phyloP scores from a whole-genome alignment of 2,888 invertebrate genomes.

The Acanthopleura granulata region DNA sequence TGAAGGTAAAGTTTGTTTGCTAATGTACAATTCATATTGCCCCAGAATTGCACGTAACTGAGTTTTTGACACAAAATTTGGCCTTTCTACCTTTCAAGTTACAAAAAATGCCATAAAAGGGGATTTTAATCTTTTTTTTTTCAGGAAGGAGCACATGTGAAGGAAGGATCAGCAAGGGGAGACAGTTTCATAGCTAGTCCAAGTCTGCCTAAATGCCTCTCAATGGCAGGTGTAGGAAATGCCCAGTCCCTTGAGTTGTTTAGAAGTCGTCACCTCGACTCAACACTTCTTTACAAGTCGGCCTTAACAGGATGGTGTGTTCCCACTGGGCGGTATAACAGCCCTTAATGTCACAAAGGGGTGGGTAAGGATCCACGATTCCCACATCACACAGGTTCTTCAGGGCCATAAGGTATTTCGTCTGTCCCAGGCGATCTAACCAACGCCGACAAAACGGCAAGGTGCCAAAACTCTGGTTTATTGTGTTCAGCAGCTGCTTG shows the following conservation, averaged over 20 bases:
- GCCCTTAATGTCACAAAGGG: slow-evolving; percentile 95
- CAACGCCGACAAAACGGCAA: slow-evolving; percentile 99
- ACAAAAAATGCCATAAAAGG: too few relatives aligned
- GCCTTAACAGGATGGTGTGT: slow-evolving; percentile 96
- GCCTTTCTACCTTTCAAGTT: too few relatives aligned
- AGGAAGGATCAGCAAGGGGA: too few relatives aligned
- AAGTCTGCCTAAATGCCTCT: too few relatives aligned
- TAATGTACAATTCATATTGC: too few relatives aligned
- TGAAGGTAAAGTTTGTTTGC: too few relatives aligned
- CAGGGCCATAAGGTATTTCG: slow-evolving; percentile 97
- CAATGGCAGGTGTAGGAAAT: too few relatives aligned
- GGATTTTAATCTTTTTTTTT: too few relatives aligned
- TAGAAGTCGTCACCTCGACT: slow-evolving; percentile 97
- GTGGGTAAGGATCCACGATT: slow-evolving; percentile 98
- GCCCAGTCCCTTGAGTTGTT: neutral
- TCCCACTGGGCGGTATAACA: slow-evolving; percentile 99
- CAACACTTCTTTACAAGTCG: slow-evolving; percentile 98
- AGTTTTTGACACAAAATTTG: too few relatives aligned
- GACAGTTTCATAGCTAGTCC: too few relatives aligned
- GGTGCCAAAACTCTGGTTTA: slow-evolving; percentile 97
- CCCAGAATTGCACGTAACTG: too few relatives aligned
- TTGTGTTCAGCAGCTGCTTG: slow-evolving; percentile 89
- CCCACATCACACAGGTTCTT: slow-evolving; percentile 99
- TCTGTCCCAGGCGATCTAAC: slow-evolving; percentile 96
- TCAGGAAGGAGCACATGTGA: too few relatives aligned